Evolutionary conservation across 2,113 vertebrate genomes (phyloP), one percentile per base, ranked within the genome.

Genomic region (Herpetotheres cachinnans): DNA sequence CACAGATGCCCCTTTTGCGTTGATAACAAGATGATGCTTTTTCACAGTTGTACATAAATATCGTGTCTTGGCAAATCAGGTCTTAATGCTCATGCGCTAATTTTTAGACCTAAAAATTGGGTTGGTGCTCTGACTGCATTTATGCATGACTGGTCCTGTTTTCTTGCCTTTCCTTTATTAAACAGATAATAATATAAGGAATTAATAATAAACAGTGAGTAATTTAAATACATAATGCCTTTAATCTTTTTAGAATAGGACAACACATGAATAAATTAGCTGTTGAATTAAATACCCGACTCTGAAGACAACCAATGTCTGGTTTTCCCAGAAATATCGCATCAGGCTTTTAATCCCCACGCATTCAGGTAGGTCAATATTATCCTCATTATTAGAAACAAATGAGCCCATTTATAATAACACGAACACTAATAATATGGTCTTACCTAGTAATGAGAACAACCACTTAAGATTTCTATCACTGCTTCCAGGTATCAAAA

Each of bases 401-500:
- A 63, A 30, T 36, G 25, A 65, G 1, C 26, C 4, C 14, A 19
- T 40, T 56, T 79, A 47, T 47, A 10, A 19, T 22, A 67, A 3
- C 38, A 13, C 6, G 38, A 36, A 17, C 29, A 34, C 2, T 38
- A n/a, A 9, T 9, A 34, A 25, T 15, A 8, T 1, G 3, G 3
- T 30, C 10, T 38, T 20, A 18, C 10, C 7, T 29, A 13, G 3
- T 40, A 16, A 52, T 11, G 14, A 29, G 66, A 91, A 24, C 17
- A 36, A 38, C 2, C 3, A 4, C 21, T 54, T 26, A 1, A 30
- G n/a, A 59, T 54, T 83, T 87, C 49, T 34, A 0, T 9, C n/a
- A 19, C 15, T 29, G 1, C 10, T 69, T 78, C 5, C 8, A 80
- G 18, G 8, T 21, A 67, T 17, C 32, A 71, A 62, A 77, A 74